phyloP scores from a whole-genome alignment of 1,140 invertebrate species.

The Gonatopus flavifemur region DNA sequence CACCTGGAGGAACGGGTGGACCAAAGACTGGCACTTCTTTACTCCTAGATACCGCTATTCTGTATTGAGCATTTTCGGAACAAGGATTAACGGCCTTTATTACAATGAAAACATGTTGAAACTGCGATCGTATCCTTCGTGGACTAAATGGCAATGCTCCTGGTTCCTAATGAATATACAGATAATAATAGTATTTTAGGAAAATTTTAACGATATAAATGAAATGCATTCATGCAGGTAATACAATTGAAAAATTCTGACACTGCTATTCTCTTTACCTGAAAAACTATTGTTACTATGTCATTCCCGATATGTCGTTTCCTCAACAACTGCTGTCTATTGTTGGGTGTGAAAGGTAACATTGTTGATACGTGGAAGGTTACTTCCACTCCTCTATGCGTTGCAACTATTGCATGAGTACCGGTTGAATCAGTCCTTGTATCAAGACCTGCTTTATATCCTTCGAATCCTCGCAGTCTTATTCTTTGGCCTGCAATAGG shows the following conservation, averaged over 20 bases:
- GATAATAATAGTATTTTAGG: neutral
- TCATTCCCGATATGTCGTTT: slow-evolving; percentile 94
- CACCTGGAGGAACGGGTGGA: slow-evolving; percentile 84
- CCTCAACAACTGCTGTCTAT: slow-evolving; percentile 86
- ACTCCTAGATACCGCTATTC: slow-evolving; percentile 88
- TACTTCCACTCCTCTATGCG: slow-evolving; percentile 83
- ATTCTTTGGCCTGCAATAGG: slow-evolving; percentile 75
- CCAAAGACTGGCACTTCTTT: slow-evolving; percentile 96
- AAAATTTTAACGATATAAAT: too few species aligned
- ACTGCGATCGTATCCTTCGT: slow-evolving; percentile 90
- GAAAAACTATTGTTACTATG: slow-evolving; percentile 95
- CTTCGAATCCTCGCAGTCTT: slow-evolving; percentile 85
- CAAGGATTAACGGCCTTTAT: slow-evolving; percentile 88
- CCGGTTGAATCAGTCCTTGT: slow-evolving; percentile 89
- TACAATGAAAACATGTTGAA: slow-evolving; percentile 97
- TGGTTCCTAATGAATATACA: slow-evolving; percentile 66
- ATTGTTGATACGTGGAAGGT: slow-evolving; percentile 95
- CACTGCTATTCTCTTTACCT: slow-evolving; percentile 49
- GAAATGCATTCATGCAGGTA: too few species aligned
- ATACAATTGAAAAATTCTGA: neutral
- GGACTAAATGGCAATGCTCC: slow-evolving; percentile 91
- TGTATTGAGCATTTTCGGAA: slow-evolving; percentile 87
- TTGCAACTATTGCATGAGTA: slow-evolving; percentile 81
- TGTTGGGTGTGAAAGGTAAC: slow-evolving; percentile 89
- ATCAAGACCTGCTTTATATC: slow-evolving; percentile 89